These are phyloP conservation scores for Solenopsis invicta DNA, from an alignment of 1,140 invertebrate species.

Conservation along the genomic window DNA sequence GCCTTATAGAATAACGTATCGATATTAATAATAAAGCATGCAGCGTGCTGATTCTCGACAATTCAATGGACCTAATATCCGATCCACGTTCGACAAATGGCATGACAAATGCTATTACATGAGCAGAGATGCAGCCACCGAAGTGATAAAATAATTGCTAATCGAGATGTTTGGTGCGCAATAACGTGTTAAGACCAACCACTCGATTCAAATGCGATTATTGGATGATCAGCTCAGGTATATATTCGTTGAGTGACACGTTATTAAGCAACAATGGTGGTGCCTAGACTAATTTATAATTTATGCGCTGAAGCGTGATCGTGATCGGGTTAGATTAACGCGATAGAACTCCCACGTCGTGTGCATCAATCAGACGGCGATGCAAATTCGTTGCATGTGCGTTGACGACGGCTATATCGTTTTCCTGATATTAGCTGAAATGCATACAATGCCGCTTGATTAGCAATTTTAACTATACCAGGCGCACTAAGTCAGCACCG, in stretches of 20 bases:
- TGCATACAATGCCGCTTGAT: conserved; percentile 56
- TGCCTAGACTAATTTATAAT: conserved; percentile 61
- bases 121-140: background rate
- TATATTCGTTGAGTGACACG: conserved; percentile 62
- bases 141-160: conserved; percentile 63
- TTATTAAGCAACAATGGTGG: conserved; percentile 62
- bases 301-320: conserved; percentile 60
- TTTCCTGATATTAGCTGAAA: conserved; percentile 60
- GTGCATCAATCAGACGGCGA: conserved; percentile 62
- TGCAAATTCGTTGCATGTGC: conserved; percentile 62
- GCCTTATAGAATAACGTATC: background rate
- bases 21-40: background rate
- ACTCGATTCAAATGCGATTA: conserved; percentile 63
- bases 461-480: conserved; percentile 54
- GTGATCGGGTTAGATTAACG: conserved; percentile 62
- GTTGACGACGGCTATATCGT: conserved; percentile 61
- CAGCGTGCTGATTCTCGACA: background rate
- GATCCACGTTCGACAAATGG: conserved; percentile 35
- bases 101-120: conserved; percentile 21
- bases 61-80: background rate
- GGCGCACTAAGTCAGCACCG: conserved; percentile 27
- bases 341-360: conserved; percentile 56
- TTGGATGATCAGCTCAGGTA: conserved; percentile 49
- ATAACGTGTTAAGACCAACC: conserved; percentile 58
- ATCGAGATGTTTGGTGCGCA: conserved; percentile 59